A percentile compares a stretch with the other conserved stretches of the same genome.
phyloP scores from a whole-genome alignment of 2,113 vertebrate species.

The Barbus barbus region DNA sequence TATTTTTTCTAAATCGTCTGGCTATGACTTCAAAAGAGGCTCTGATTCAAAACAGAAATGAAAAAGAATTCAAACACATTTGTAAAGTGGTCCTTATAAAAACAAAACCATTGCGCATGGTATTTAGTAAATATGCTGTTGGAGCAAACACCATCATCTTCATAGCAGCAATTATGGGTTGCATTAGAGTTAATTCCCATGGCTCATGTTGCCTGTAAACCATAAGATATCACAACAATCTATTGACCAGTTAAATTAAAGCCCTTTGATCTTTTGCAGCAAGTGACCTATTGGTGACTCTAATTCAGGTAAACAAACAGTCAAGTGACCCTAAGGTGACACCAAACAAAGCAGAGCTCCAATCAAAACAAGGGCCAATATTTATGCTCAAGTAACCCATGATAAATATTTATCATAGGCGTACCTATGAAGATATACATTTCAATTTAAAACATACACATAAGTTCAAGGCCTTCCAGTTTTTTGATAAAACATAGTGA shows the following conservation, averaged over 20 bases:
- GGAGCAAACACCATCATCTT: background rate
- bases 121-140: background rate
- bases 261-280: constrained; percentile 7
- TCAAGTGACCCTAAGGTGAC: background rate
- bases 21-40: background rate
- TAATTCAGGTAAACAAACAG: constrained; percentile 11
- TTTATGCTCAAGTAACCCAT: background rate
- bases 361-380: constrained; percentile 10
- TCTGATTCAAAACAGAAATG: background rate
- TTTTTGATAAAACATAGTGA: background rate
- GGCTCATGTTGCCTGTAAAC: background rate
- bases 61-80: background rate
- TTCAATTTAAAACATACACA: background rate
- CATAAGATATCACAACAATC: too few species aligned
- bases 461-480: background rate
- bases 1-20: background rate
- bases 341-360: constrained; percentile 22
- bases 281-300: background rate
- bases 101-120: background rate
- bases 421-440: background rate
- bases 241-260: constrained; percentile 3
- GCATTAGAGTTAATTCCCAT: background rate
- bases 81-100: background rate
- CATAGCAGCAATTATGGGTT: background rate
- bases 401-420: background rate